Base-by-base conservation (phyloP, 2,797 vertebrate species). In the Falco peregrinus region DNA sequence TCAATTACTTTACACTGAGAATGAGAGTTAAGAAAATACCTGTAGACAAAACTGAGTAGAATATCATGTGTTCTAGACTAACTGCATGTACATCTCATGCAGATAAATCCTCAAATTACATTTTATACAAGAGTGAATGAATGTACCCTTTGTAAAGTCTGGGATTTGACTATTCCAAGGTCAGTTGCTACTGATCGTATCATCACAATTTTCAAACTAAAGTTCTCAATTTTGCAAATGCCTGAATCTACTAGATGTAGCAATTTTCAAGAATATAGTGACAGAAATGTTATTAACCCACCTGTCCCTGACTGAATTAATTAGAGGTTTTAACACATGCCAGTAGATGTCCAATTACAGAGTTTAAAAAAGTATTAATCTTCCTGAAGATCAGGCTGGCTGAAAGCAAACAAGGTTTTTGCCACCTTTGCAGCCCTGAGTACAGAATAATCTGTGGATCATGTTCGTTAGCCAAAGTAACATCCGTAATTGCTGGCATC, bases 381-480 rank as follows among this genome's bases (percentile, higher is more conserved):
- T 93, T 82, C 70, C 59, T 69, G 54, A 94, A 85, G 59, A 69
- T 65, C 33, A 95, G 71, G 54, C 75, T 85, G 37, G 43, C 47
- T 87, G 87, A 94, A 95, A 87, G 54, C 37, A 91, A 95, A 73
- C 28, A 84, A 91, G 63, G 25, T 57, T 93, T 89, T 53, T 94
- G 33, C 56, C 84, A 91, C 63, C 74, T 91, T 71, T 59, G 33
- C 25, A 92, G 84, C 50, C 65, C 41, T 71, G 45, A 92, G 74
- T 89, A 89, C 37, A 68, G 74, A 93, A n/a, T 84, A 94, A 89
- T 73, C 76, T 84, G 65, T 63, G 33, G 45, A 78, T 86, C 61
- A 60, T 3, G 2, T 89, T 93, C 48, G 84, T 81, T 78, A 93
- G 45, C 50, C 4, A 2, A 71, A 90, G 29, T 69, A 94, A 77